Percentiles rank a stretch among this genome's conserved stretches.
phyloP scores from a whole-genome alignment of 2,888 invertebrate species.

The Stramonita haemastoma region DNA sequence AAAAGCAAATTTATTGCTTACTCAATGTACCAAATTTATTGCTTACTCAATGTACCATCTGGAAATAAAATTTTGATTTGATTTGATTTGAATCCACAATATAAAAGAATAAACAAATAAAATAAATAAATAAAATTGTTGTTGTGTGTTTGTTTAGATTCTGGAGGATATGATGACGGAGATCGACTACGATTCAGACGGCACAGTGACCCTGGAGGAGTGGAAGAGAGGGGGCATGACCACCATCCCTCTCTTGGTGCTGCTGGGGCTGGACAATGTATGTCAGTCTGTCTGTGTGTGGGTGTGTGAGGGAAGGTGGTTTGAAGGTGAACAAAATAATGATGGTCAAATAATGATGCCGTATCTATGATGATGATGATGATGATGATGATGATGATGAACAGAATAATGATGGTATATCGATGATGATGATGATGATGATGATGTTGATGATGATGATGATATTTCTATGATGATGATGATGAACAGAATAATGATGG shows the following conservation, averaged over 20 bases:
- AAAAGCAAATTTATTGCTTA: too few relatives aligned
- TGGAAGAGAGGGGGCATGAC: conserved; percentile 98
- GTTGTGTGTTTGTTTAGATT: conserved; percentile 81
- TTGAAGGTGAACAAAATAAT: background rate
- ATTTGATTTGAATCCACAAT: too few relatives aligned
- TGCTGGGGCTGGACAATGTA: conserved; percentile 90
- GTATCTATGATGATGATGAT: background rate
- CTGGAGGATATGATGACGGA: conserved; percentile 99
- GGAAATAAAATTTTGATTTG: too few relatives aligned
- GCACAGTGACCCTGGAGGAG: conserved; percentile 96
- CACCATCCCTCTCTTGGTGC: conserved; percentile 95
- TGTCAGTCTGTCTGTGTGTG: background rate
- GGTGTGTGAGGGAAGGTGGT: background rate
- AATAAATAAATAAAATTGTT: too few relatives aligned
- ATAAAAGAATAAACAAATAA: too few relatives aligned
- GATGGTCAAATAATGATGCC: background rate
- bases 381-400: background rate
- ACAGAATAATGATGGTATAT: background rate
- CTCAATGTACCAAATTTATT: too few relatives aligned
- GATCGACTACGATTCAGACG: conserved; percentile 98
- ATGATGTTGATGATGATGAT: background rate
- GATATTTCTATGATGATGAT: background rate
- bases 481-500: background rate
- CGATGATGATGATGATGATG: background rate
- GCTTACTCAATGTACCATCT: too few relatives aligned